A percentile compares a stretch with the other conserved stretches of the same genome.
phyloP scores from a whole-genome alignment of 2,113 vertebrate genomes.

The Sinosuthora webbiana region DNA sequence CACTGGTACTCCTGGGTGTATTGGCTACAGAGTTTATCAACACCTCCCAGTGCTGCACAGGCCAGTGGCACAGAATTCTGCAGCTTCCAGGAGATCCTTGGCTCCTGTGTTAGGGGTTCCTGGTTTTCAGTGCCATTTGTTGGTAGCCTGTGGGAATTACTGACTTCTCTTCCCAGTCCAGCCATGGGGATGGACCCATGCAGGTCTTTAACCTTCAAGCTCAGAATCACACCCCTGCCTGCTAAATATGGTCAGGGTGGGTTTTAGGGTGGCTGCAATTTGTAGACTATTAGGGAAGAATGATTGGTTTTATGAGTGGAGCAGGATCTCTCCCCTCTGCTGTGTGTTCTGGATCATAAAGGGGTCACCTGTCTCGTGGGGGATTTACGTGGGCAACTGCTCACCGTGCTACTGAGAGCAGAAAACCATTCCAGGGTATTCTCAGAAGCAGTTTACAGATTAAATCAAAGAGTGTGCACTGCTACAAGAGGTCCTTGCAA shows the following conservation, averaged over 20 bases:
- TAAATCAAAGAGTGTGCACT: not conserved
- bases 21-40: slow-evolving; percentile 46
- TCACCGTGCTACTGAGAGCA: slow-evolving; percentile 32
- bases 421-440: slow-evolving; percentile 37
- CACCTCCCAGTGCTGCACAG: not conserved
- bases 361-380: not conserved
- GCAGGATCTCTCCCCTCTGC: slow-evolving; percentile 1
- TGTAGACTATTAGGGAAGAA: slow-evolving; percentile 5
- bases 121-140: slow-evolving; percentile 20
- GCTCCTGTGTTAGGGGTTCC: not conserved
- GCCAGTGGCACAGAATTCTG: slow-evolving; percentile 13
- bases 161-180: not conserved
- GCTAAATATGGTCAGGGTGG: slow-evolving; percentile 12
- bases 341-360: not conserved
- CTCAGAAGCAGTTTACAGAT: slow-evolving; percentile 37
- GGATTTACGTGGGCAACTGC: slow-evolving; percentile 48
- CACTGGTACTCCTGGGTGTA: not conserved
- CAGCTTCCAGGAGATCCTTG: slow-evolving; percentile 6
- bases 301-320: not conserved
- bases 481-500: slow-evolving; percentile 2
- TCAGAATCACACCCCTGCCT: slow-evolving; percentile 10
- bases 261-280: slow-evolving; percentile 53
- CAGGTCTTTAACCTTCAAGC: slow-evolving; percentile 33
- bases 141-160: slow-evolving; percentile 38
- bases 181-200: not conserved